Evolutionary conservation across 2,888 invertebrate genomes (phyloP).

Genomic region (Lycocerus yunnanus): DNA sequence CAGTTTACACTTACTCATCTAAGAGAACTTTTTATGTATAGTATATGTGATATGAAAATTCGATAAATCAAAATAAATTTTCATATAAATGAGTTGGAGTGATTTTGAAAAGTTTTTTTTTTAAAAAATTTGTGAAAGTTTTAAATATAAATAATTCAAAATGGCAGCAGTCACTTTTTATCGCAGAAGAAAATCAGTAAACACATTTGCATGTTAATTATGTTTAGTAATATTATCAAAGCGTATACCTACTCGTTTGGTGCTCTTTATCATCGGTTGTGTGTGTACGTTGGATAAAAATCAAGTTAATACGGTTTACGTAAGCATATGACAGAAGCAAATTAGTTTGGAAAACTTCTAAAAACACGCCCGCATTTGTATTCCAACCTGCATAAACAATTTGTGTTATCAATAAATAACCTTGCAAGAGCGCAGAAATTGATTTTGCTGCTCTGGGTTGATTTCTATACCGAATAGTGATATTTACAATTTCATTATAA

Average conservation of each 20-base stretch:
- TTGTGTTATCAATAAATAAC: constrained; percentile 54
- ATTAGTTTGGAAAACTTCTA: constrained; percentile 31
- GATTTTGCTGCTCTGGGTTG: constrained; percentile 36
- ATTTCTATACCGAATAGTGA: constrained; percentile 22
- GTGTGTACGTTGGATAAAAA: constrained; percentile 42
- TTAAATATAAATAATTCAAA: background rate
- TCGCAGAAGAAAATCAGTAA: background rate
- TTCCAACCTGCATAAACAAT: constrained; percentile 47
- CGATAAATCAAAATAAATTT: background rate
- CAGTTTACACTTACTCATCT: background rate
- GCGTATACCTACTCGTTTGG: constrained; percentile 24
- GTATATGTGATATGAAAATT: background rate
- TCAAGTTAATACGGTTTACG: constrained; percentile 42
- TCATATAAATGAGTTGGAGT: background rate
- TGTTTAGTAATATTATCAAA: constrained; percentile 35
- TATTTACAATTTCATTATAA: constrained; percentile 49
- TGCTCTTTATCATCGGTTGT: constrained; percentile 28
- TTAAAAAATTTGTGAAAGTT: background rate
- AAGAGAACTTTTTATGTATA: background rate
- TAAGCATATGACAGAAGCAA: constrained; percentile 30
- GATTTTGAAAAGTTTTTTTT: background rate
- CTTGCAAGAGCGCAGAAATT: constrained; percentile 46
- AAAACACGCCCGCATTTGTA: constrained; percentile 40
- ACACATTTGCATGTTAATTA: constrained; percentile 48
- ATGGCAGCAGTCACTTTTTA: background rate